Percentiles rank a stretch among this genome's conserved stretches.
Evolutionary conservation across 1,140 invertebrate genomes (phyloP).

Genomic region (Nomia melanderi): DNA sequence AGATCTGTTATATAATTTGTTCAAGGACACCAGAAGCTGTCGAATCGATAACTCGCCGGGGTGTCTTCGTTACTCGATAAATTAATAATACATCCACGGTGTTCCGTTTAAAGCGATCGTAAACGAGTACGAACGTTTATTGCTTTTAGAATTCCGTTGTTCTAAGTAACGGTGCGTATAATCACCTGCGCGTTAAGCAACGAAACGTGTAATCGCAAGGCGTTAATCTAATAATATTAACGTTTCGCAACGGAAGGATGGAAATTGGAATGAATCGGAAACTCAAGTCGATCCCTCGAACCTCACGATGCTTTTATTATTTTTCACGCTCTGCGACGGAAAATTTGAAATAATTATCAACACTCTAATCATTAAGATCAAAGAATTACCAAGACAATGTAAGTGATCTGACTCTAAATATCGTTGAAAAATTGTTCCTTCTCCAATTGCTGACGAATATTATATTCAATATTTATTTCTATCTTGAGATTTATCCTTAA

Average conservation of each 20-base stretch:
- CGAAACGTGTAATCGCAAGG: background rate
- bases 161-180: background rate
- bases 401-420: too few species aligned
- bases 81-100: background rate
- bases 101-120: conserved; percentile 14
- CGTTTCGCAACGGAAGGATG: background rate
- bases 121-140: conserved; percentile 40
- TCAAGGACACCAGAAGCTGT: background rate
- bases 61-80: conserved; percentile 5
- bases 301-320: background rate
- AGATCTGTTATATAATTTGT: conserved; percentile 1
- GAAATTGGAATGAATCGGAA: background rate
- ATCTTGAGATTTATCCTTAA: too few species aligned
- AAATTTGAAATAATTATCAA: too few species aligned
- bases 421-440: too few species aligned
- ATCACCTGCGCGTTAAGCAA: background rate
- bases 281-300: background rate
- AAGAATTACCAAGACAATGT: too few species aligned
- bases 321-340: too few species aligned
- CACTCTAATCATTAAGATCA: too few species aligned
- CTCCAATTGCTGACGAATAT: too few species aligned
- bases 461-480: too few species aligned
- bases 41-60: background rate
- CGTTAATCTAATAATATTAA: background rate
- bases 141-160: conserved; percentile 44